These are phyloP conservation scores for Agapornis roseicollis DNA, from an alignment of 2,113 vertebrate species.

Conservation along the genomic window DNA sequence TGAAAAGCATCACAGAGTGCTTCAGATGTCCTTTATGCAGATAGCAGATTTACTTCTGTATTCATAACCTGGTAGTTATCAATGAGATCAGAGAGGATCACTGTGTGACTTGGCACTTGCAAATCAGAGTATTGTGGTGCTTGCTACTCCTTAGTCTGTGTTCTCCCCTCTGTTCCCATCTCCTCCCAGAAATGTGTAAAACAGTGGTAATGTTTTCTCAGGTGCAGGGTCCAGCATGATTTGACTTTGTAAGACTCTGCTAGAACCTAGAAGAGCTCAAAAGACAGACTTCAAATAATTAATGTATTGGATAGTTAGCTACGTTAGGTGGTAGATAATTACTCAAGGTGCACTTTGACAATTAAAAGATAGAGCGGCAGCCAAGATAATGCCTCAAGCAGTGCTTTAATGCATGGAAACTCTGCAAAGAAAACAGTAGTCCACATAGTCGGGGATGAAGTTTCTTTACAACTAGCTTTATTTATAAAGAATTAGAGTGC, in stretches of 20 bases:
- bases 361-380: neutral
- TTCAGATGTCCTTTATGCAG: neutral
- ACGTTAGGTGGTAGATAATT: neutral
- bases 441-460: neutral
- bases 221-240: neutral
- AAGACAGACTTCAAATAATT: neutral
- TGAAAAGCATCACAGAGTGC: neutral
- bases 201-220: neutral
- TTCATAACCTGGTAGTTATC: neutral
- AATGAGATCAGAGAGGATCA: neutral
- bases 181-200: neutral
- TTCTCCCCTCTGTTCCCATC: neutral
- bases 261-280: neutral
- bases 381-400: neutral
- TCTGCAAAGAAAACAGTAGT: neutral
- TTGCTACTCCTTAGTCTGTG: neutral
- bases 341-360: neutral
- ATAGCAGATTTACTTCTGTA: neutral
- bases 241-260: neutral
- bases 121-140: neutral
- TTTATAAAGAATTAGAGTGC: neutral
- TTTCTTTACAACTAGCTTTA: neutral
- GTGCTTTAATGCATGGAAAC: neutral
- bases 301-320: neutral
- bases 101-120: neutral